Evolutionary conservation across 2,113 vertebrate genomes (phyloP).

Genomic region (Erythrocercus mccallii): DNA sequence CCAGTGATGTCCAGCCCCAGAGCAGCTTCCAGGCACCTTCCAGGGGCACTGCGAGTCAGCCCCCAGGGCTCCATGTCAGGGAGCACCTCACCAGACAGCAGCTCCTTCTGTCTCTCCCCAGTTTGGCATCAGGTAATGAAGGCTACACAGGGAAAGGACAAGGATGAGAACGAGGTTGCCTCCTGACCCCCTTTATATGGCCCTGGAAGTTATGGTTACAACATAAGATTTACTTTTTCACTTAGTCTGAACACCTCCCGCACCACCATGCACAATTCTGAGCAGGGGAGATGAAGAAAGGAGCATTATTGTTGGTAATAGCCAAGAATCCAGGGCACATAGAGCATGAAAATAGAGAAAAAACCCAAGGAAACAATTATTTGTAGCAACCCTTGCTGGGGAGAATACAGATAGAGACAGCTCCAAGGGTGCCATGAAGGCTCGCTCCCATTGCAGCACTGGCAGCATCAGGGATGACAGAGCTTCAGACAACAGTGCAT

Average conservation of each 20-base stretch:
- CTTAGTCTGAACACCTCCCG: not conserved
- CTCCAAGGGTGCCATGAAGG: not conserved
- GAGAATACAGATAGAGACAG: not conserved
- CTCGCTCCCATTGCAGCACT: not conserved
- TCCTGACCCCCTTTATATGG: not conserved
- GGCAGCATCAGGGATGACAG: not conserved
- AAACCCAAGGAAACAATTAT: not conserved
- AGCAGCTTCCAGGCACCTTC: not conserved
- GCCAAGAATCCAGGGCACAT: not conserved
- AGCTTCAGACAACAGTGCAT: not conserved
- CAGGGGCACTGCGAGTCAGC: accelerated
- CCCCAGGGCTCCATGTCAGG: accelerated
- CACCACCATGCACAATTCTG: not conserved
- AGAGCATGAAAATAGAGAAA: not conserved
- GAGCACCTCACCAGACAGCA: not conserved
- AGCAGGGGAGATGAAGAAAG: not conserved
- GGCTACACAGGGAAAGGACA: not conserved
- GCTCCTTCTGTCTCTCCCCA: not conserved
- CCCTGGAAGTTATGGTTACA: not conserved
- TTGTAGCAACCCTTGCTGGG: not conserved
- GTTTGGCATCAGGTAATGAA: not conserved
- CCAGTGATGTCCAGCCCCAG: not conserved
- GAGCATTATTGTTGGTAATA: not conserved
- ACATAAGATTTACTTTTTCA: not conserved
- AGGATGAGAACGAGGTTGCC: not conserved